These are phyloP conservation scores for Acinonyx jubatus DNA, from an alignment of 2,113 vertebrate genomes.

Conservation along the genomic window DNA sequence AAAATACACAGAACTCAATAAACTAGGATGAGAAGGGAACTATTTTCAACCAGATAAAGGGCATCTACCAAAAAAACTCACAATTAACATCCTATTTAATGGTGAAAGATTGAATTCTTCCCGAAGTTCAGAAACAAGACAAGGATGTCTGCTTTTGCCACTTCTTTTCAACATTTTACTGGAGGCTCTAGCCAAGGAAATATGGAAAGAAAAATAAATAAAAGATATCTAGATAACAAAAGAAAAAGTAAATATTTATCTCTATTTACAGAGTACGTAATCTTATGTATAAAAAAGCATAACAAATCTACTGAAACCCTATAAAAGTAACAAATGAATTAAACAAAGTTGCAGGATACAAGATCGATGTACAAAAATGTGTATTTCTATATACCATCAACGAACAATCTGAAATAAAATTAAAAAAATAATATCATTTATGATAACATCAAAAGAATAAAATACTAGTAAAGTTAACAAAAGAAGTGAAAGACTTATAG, in stretches of 20 bases:
- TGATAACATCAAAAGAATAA: conserved; percentile 11
- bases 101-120: background rate
- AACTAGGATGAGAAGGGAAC: background rate
- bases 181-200: background rate
- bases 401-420: background rate
- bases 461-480: background rate
- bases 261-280: background rate
- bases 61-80: background rate
- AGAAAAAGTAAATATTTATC: background rate
- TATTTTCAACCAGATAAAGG: background rate
- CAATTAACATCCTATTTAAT: background rate
- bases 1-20: background rate
- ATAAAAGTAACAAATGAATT: background rate
- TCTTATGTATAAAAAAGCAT: background rate
- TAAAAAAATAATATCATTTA: conserved; percentile 9
- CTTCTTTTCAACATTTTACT: background rate
- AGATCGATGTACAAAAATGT: background rate
- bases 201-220: conserved; percentile 5
- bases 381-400: background rate
- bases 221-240: background rate
- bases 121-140: background rate
- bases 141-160: background rate
- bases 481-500: background rate
- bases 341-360: background rate
- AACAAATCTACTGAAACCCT: background rate